These are phyloP conservation scores for Caenorhabditis zanzibari DNA, from an alignment of 2,888 invertebrate species.

Conservation along the genomic window DNA sequence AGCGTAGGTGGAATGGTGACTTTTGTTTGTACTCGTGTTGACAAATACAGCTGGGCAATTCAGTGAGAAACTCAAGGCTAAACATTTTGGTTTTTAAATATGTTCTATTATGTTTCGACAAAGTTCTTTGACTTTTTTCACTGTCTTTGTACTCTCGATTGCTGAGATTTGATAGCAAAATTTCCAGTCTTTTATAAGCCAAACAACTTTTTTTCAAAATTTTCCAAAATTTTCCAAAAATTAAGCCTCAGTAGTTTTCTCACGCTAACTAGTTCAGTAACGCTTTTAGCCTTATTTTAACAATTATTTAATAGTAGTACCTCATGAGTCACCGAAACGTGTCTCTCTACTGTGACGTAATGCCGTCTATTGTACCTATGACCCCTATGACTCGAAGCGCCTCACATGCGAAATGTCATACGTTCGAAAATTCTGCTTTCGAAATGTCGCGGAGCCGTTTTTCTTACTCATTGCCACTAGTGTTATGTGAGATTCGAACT, in stretches of 20 bases:
- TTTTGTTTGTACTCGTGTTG: slow-evolving; percentile 54
- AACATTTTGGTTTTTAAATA: slow-evolving; percentile 17
- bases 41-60: slow-evolving; percentile 48
- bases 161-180: background rate
- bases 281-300: background rate
- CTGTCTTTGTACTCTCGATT: too few species aligned
- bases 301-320: slow-evolving; percentile 11
- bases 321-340: slow-evolving; percentile 53
- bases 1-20: slow-evolving; percentile 38
- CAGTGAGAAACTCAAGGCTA: background rate
- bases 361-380: slow-evolving; percentile 43
- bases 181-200: background rate
- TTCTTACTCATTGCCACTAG: too few species aligned
- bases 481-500: too few species aligned
- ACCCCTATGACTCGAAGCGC: too few species aligned
- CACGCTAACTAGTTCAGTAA: background rate
- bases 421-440: too few species aligned
- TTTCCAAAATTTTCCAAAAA: too few species aligned
- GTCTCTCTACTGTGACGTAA: slow-evolving; percentile 52
- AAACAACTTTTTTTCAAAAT: too few species aligned
- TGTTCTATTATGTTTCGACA: background rate
- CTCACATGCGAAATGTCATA: too few species aligned
- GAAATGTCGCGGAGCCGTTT: too few species aligned
- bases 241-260: too few species aligned
- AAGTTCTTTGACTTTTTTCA: too few species aligned